Evolutionary conservation across 2,113 vertebrate species (phyloP).

Genomic region (Sisor rabdophorus): DNA sequence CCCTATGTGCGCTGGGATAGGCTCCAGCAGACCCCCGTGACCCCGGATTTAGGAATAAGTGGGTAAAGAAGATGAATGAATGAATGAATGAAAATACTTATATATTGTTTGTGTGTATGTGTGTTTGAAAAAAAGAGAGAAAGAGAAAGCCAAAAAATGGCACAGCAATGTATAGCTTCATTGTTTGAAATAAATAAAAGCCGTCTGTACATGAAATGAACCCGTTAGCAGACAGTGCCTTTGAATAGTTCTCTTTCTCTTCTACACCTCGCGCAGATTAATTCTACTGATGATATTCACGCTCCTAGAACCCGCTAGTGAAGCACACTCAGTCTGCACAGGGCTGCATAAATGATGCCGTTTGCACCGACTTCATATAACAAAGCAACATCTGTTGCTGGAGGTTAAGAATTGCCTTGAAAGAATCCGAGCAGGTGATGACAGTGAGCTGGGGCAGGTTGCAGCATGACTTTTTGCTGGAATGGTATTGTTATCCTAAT

Average conservation of each 20-base stretch:
- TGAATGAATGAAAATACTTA: no score
- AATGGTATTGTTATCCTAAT: conserved; percentile 37
- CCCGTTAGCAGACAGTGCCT: conserved; percentile 33
- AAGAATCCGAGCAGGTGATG: neutral
- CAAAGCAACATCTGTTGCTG: neutral
- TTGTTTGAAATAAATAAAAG: conserved; percentile 39
- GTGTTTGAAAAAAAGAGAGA: neutral
- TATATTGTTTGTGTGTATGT: neutral
- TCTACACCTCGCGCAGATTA: conserved; percentile 23
- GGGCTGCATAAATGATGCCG: neutral
- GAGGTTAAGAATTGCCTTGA: neutral
- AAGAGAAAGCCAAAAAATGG: neutral
- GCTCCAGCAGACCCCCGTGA: no score
- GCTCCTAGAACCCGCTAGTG: neutral
- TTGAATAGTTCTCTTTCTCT: conserved; percentile 48
- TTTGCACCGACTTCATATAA: neutral
- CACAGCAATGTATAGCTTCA: conserved; percentile 18
- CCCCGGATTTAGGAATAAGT: no score
- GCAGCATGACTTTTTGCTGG: conserved; percentile 4
- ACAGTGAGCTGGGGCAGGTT: neutral
- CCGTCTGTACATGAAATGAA: conserved; percentile 45
- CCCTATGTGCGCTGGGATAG: no score
- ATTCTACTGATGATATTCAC: neutral
- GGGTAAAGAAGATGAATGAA: no score
- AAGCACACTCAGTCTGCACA: neutral